Evolutionary conservation across 2,113 vertebrate species (phyloP), one percentile per base, ranked within the genome.

Genomic region (Bos javanicus): DNA sequence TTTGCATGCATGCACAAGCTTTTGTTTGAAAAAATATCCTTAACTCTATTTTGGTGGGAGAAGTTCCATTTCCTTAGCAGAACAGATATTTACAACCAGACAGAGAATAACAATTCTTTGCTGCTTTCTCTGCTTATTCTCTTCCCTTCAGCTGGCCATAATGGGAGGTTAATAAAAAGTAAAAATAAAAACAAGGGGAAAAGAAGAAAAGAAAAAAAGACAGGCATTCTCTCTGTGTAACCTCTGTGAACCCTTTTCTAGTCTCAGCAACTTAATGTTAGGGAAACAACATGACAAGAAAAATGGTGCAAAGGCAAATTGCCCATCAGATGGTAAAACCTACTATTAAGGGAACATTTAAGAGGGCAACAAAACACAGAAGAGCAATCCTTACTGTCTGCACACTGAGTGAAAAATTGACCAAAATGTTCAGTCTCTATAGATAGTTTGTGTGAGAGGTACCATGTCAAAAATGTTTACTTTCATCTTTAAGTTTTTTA

Each of bases 261-360:
- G 62, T 6, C 46, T 76, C 30, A 91, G 82, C 89, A 67, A 78
- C 15, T n/a, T 93, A 64, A 87, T 78, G 1, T 95, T 85, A 95
- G 87, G 84, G 71, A 81, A 88, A 88, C 52, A 67, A 46, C 5
- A 3, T 87, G 57, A 81, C 26, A 96, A 7, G 21, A 19, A 95
- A 83, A 98, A 94, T 91, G 33, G 13, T 91, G 5, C 30, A 94
- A 95, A 74, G 33, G 57, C 14, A 92, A 88, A 95, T 97, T 96
- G 13, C 19, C 30, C 8, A 39, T 87, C 28, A 95, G 1, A 95
- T 93, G 92, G 52, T 81, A 94, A 94, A 97, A 89, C 94, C 96
- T 97, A 54, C 87, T 96, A 91, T 95, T 97, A 97, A 89, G 54
- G 91, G 74, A 95, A 94, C 21, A 74, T 56, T 85, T 94, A 92